phyloP scores from a whole-genome alignment of 2,888 invertebrate species.

The Macaria liturata region DNA sequence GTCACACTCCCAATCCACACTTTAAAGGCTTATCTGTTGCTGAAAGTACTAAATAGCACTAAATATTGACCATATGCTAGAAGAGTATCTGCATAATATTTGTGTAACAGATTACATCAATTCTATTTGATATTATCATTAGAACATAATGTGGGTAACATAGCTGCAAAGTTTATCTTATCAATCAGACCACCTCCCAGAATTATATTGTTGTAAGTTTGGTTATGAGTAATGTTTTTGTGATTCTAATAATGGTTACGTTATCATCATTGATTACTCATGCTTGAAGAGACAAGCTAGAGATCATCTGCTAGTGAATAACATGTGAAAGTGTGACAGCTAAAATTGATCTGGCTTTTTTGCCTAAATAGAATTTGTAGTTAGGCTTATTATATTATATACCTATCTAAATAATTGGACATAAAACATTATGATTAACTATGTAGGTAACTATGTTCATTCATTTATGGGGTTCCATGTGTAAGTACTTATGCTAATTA shows the following conservation, averaged over 20 bases:
- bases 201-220: slow-evolving; percentile 18
- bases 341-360: too few relatives aligned
- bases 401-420: too few relatives aligned
- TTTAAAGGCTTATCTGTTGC: slow-evolving; percentile 6
- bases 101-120: neutral
- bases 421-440: too few relatives aligned
- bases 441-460: too few relatives aligned
- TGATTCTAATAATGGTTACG: slow-evolving; percentile 10
- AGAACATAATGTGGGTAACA: slow-evolving; percentile 9
- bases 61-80: too few relatives aligned
- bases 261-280: slow-evolving; percentile 11
- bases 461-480: too few relatives aligned
- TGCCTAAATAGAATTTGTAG: too few relatives aligned
- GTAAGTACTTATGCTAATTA: too few relatives aligned
- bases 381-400: too few relatives aligned
- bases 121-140: slow-evolving; percentile 24
- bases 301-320: too few relatives aligned
- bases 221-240: slow-evolving; percentile 15
- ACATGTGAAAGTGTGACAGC: too few relatives aligned
- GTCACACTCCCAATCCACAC: neutral
- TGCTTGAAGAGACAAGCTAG: neutral
- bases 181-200: slow-evolving; percentile 17
- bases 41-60: neutral
- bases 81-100: neutral
- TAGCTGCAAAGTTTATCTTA: slow-evolving; percentile 19